These are phyloP conservation scores for Halisarca cf. caerulea DNA, from an alignment of 37 sponge, comb jelly and placozoan species.

Conservation along the genomic window DNA sequence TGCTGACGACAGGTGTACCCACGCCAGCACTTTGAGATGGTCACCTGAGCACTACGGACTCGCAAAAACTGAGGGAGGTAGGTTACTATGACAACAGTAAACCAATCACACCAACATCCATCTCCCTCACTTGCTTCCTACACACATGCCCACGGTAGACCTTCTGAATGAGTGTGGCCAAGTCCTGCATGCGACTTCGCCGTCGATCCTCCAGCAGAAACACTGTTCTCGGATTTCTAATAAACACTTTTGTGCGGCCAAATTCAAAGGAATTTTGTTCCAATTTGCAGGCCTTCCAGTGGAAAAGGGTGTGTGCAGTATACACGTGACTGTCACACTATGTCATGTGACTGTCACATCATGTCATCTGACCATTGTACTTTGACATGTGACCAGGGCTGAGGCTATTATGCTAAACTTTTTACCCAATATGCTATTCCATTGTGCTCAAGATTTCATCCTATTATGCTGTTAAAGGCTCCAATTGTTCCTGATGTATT, in stretches of 20 bases:
- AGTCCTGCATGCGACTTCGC: conserved; percentile 46
- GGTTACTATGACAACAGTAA: too few relatives aligned
- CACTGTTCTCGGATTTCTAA: conserved; percentile 70
- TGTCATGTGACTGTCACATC: background rate
- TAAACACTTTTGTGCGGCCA: conserved; percentile 87
- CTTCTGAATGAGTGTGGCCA: conserved; percentile 75
- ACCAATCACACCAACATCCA: background rate
- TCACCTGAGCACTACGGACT: conserved; percentile 50
- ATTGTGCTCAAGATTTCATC: too few relatives aligned
- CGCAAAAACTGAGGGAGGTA: conserved; percentile 36
- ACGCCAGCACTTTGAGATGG: conserved; percentile 39
- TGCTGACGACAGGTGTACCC: conserved; percentile 18
- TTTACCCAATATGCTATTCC: too few relatives aligned
- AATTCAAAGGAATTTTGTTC: conserved; percentile 51
- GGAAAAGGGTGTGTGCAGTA: background rate
- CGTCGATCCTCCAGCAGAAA: conserved; percentile 81
- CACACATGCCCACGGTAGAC: conserved; percentile 61
- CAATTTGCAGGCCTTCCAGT: conserved; percentile 38
- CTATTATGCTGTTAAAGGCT: too few relatives aligned
- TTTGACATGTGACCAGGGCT: background rate
- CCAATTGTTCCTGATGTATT: too few relatives aligned
- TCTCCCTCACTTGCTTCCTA: conserved; percentile 50
- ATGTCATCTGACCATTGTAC: conserved; percentile 20
- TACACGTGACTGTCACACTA: background rate
- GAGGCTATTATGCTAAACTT: too few relatives aligned